A percentile compares a stretch with the other conserved stretches of the same genome.
Conservation (phyloP, 2,797 vertebrate species). For the Micrastur ruficollis region DNA sequence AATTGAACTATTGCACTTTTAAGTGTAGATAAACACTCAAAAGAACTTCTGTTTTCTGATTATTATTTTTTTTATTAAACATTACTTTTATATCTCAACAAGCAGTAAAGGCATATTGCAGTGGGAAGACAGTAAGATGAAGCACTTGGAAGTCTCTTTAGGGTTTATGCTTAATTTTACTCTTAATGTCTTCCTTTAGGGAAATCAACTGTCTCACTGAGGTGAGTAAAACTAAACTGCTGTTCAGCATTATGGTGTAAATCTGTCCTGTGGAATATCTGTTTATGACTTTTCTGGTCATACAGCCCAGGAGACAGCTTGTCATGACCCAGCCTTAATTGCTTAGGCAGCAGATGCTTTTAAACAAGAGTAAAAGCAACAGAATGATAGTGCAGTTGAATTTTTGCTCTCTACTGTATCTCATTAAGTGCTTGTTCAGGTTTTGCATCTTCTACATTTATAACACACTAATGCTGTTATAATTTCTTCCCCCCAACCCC, state of each 20-base stretch:
- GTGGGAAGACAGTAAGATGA: background rate
- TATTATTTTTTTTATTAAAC: background rate
- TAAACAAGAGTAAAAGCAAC: background rate
- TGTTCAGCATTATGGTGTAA: slow-evolving; percentile 4
- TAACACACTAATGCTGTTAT: background rate
- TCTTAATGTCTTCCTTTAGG: background rate
- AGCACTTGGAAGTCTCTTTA: background rate
- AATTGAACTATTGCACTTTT: background rate
- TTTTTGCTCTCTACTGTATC: background rate
- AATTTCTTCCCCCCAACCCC: background rate
- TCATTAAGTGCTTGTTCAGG: background rate
- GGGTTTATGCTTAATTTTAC: background rate
- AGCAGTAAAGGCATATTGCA: background rate
- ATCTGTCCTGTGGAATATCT: background rate
- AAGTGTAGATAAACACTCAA: background rate
- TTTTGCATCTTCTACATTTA: background rate
- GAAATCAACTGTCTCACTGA: background rate
- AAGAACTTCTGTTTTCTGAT: background rate
- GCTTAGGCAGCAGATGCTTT: background rate
- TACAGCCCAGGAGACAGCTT: background rate
- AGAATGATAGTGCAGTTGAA: background rate
- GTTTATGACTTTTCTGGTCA: background rate
- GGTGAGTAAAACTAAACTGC: background rate
- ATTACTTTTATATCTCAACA: background rate
- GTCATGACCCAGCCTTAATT: background rate